Conservation (phyloP, 2,888 invertebrate genomes). For the Ophion ventricosus region DNA sequence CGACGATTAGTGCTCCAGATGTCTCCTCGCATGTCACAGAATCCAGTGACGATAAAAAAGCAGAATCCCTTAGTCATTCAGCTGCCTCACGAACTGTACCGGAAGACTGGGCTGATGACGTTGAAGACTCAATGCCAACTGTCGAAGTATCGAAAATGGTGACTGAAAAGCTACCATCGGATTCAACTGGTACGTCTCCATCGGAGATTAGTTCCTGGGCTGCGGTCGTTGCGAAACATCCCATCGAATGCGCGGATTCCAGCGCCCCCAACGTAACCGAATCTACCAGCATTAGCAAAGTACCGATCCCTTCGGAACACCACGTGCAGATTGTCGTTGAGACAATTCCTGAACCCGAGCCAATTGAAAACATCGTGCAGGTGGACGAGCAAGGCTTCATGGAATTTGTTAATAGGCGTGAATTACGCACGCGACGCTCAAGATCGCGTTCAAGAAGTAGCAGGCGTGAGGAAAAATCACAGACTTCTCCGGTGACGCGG, state of each 20-base stretch:
- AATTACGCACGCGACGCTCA: conserved; percentile 81
- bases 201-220: conserved; percentile 73
- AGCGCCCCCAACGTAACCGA: conserved; percentile 16
- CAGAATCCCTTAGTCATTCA: not conserved
- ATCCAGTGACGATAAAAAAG: conserved; percentile 11
- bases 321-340: conserved; percentile 77
- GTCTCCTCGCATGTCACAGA: conserved; percentile 17
- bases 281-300: conserved; percentile 33
- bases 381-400: conserved; percentile 84
- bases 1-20: conserved; percentile 12
- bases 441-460: conserved; percentile 80
- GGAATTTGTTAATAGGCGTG: conserved; percentile 83
- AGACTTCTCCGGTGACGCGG: conserved; percentile 36
- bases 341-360: conserved; percentile 74
- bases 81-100: conserved; percentile 20
- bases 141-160: conserved; percentile 21
- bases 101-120: conserved; percentile 62
- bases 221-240: conserved; percentile 74
- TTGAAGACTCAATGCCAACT: conserved; percentile 49
- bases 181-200: conserved; percentile 64
- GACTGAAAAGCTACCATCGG: conserved; percentile 43
- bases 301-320: conserved; percentile 55
- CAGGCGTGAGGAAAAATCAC: conserved; percentile 63
- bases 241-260: conserved; percentile 61
- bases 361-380: conserved; percentile 77